Evolutionary conservation across 1,140 invertebrate genomes (phyloP).

Genomic region (Pissodes strobi): DNA sequence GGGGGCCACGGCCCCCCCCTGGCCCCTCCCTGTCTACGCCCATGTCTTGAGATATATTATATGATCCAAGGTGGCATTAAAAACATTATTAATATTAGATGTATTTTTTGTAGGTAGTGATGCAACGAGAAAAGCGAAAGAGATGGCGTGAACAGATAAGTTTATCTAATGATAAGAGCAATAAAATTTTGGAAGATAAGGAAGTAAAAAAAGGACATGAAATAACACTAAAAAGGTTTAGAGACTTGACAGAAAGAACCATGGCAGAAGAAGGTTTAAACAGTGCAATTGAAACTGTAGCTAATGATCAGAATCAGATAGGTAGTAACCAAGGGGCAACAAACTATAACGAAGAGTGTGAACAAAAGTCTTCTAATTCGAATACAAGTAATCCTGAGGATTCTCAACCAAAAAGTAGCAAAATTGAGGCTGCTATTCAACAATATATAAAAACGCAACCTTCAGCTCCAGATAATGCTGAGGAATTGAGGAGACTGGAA

Average conservation of each 20-base stretch:
- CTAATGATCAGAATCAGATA: background rate
- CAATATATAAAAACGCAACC: conserved; percentile 18
- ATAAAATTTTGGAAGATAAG: too few relatives aligned
- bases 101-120: conserved; percentile 6
- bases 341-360: background rate
- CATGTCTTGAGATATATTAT: too few relatives aligned
- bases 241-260: background rate
- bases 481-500: conserved; percentile 17
- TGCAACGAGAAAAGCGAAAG: background rate
- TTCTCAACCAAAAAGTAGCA: background rate
- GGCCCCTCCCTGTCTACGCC: too few relatives aligned
- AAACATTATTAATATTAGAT: too few relatives aligned
- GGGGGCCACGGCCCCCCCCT: too few relatives aligned
- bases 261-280: background rate
- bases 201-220: background rate
- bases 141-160: too few relatives aligned
- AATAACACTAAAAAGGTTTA: background rate
- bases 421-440: conserved; percentile 6
- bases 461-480: background rate
- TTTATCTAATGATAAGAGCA: too few relatives aligned
- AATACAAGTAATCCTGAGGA: background rate
- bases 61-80: too few relatives aligned
- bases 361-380: background rate
- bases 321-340: background rate
- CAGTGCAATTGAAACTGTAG: background rate